These are phyloP conservation scores for Anastatus disparis DNA, from an alignment of 1,140 invertebrate species.

Conservation along the genomic window DNA sequence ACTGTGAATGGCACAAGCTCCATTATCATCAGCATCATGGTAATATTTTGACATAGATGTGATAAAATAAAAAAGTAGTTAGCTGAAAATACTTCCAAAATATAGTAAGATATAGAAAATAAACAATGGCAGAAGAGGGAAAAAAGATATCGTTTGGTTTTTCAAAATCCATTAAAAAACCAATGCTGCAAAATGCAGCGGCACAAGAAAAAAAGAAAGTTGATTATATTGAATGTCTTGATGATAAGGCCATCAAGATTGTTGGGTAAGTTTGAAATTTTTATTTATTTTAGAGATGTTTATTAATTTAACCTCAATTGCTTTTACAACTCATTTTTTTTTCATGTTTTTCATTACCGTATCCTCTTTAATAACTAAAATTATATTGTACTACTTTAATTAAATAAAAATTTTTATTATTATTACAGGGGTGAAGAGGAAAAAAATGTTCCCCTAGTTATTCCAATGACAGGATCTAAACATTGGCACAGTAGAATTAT, in stretches of 20 bases:
- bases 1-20: too few relatives aligned
- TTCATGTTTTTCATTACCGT: not conserved
- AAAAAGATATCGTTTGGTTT: slow-evolving; percentile 85
- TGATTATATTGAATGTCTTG: slow-evolving; percentile 79
- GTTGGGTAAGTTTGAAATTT: slow-evolving; percentile 69
- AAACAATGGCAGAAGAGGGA: slow-evolving; percentile 64
- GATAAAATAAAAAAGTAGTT: too few relatives aligned
- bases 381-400: not conserved
- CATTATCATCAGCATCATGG: too few relatives aligned
- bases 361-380: not conserved
- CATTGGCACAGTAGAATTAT: slow-evolving; percentile 61
- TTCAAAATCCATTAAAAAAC: slow-evolving; percentile 75
- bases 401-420: slow-evolving; percentile 4
- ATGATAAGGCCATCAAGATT: slow-evolving; percentile 79
- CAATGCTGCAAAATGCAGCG: slow-evolving; percentile 64
- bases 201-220: slow-evolving; percentile 66
- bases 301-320: slow-evolving; percentile 39
- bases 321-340: too few relatives aligned
- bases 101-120: too few relatives aligned
- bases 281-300: not conserved
- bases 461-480: slow-evolving; percentile 69
- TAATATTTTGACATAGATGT: too few relatives aligned
- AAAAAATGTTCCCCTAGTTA: slow-evolving; percentile 70
- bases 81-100: too few relatives aligned
- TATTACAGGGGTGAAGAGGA: slow-evolving; percentile 66